Evolutionary conservation across 2,113 vertebrate genomes (phyloP).

Genomic region (Corythornis madagascariensis): DNA sequence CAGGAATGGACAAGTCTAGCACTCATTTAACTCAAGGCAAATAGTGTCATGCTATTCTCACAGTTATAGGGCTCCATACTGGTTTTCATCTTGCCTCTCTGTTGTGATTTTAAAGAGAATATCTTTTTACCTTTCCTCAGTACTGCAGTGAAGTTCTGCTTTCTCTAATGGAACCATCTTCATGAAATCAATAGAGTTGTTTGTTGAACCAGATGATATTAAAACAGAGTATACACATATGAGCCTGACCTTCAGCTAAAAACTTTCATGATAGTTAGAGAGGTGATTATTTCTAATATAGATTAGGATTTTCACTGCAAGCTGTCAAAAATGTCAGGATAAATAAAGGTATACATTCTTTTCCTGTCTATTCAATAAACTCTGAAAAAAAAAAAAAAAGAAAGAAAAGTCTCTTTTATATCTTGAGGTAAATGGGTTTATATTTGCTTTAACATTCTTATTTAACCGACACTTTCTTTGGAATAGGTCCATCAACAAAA

Average conservation of each 20-base stretch:
- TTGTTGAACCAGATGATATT: constrained; percentile 33
- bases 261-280: constrained; percentile 12
- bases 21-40: constrained; percentile 9
- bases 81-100: neutral
- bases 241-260: constrained; percentile 41
- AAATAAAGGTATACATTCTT: constrained; percentile 36
- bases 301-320: constrained; percentile 26
- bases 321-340: constrained; percentile 40
- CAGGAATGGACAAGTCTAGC: constrained; percentile 1
- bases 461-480: neutral
- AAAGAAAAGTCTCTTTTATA: neutral
- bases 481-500: neutral
- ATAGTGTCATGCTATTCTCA: neutral
- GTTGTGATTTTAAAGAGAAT: neutral
- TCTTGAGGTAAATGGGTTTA: neutral
- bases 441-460: neutral
- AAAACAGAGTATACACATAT: constrained; percentile 4
- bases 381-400: rapidly evolving
- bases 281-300: constrained; percentile 38
- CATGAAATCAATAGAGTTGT: constrained; percentile 23
- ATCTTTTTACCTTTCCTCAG: neutral
- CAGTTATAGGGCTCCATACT: neutral
- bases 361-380: neutral
- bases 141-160: neutral
- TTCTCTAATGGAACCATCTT: neutral